Percentiles rank a stretch among this genome's conserved stretches.
phyloP scores from a whole-genome alignment of 2,113 vertebrate species.

The Pomatostomus ruficeps region DNA sequence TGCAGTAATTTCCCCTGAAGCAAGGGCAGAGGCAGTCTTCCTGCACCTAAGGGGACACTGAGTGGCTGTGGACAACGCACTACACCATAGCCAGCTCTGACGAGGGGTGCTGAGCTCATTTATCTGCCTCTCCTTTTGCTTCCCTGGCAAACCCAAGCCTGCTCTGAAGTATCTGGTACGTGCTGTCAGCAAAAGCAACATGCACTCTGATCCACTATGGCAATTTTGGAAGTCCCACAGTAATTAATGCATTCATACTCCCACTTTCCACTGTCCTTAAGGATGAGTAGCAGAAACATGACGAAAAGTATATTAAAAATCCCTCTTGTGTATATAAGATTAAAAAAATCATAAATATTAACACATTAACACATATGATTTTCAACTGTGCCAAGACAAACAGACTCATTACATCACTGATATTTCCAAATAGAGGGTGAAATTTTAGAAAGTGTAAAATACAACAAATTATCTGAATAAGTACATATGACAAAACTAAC shows the following conservation, averaged over 20 bases:
- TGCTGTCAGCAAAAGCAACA: background rate
- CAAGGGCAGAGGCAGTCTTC: background rate
- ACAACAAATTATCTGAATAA: conserved; percentile 36
- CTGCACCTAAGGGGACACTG: background rate
- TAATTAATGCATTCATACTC: background rate
- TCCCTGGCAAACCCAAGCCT: background rate
- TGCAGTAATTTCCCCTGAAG: background rate
- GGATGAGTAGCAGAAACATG: background rate
- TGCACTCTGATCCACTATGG: background rate
- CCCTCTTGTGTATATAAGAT: conserved; percentile 11
- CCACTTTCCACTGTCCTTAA: background rate
- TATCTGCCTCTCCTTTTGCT: background rate
- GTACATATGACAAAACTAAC: conserved; percentile 34
- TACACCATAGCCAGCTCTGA: background rate
- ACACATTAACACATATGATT: conserved; percentile 46
- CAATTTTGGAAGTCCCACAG: background rate
- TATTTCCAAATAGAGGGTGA: conserved; percentile 48
- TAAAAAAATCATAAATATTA: conserved; percentile 55
- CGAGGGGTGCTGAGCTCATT: rapidly evolving
- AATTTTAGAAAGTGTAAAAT: conserved; percentile 52
- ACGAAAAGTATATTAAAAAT: background rate
- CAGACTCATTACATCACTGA: conserved; percentile 19
- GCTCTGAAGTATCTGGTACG: background rate
- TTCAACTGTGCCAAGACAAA: conserved; percentile 53
- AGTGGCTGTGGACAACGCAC: background rate